A percentile compares a stretch with the other conserved stretches of the same genome.
Evolutionary conservation across 2,113 vertebrate species (phyloP).

Genomic region (Cariama cristata): DNA sequence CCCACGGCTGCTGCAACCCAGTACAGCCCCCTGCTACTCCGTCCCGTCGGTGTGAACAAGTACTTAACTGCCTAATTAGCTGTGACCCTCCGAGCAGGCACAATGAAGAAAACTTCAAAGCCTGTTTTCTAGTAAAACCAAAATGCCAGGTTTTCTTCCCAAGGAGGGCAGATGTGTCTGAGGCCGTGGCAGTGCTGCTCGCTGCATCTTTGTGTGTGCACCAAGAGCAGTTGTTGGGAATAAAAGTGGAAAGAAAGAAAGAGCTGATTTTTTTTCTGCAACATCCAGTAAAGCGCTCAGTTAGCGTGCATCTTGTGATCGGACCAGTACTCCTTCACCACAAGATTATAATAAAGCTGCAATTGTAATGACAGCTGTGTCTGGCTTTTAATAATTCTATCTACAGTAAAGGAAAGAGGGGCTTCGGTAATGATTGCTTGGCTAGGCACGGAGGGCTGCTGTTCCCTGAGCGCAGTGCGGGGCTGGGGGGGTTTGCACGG

Average conservation of each 20-base stretch:
- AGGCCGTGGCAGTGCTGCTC: fast-evolving
- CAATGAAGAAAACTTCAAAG: not conserved
- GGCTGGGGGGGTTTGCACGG: not conserved
- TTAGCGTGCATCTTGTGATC: fast-evolving
- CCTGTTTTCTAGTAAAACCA: not conserved
- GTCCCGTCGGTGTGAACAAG: not conserved
- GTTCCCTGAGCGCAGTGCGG: fast-evolving
- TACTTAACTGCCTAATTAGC: not conserved
- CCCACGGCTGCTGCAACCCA: not conserved
- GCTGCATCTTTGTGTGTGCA: not conserved
- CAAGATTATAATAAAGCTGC: not conserved
- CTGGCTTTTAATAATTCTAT: not conserved
- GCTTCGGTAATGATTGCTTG: fast-evolving
- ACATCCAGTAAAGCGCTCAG: not conserved
- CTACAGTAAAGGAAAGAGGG: not conserved
- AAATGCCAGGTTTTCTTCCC: not conserved
- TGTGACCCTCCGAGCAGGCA: not conserved
- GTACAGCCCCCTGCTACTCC: not conserved
- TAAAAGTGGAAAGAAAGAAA: not conserved
- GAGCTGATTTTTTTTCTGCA: not conserved
- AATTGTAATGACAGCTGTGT: not conserved
- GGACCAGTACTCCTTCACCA: not conserved
- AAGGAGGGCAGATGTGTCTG: fast-evolving
- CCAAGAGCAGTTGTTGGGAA: not conserved
- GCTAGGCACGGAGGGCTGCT: fast-evolving